Base-by-base conservation (phyloP, 2,888 invertebrate species). In the Monoplex corrugatus region DNA sequence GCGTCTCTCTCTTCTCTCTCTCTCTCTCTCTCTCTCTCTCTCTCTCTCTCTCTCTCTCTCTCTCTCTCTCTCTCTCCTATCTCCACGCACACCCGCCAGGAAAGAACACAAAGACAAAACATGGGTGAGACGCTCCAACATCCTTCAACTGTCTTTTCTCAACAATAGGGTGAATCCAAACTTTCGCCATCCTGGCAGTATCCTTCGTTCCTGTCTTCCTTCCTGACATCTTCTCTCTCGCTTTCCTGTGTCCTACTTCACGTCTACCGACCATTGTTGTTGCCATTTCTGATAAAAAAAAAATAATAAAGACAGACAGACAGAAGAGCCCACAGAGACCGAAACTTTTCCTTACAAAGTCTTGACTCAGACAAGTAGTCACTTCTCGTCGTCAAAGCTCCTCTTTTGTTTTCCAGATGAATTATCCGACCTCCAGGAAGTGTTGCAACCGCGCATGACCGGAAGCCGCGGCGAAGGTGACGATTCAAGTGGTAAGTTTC, bases 401-500 rank as follows among this genome's bases (percentile, higher is more conserved):
- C 5, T 80, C 35, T 40, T 35, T 40, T 75, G 35, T 6, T 50
- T 40, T 82, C 16, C 80, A 87, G 87, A 82, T 1, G 87, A 87
- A 40, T 40, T 87, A 0, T 80, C 80, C 3, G 50, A n/a, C 87
- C 80, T 87, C 50, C 78, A 87, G 38, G 87, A 87, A 35, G 57
- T 80, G 10, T 78, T 80, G 43, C 87, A 87, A 57, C 80, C 45
- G 57, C 78, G 82, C 50, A 78, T 78, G 40, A 40, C 80, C n/a
- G 87, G 87, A 40, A 78, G 28, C 1, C 50, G 23, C 45, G 63
- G 44, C 1, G 80, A 80, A 3, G 87, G 82, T 32, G 87, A 87
- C 44, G 87, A 87, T 50, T 44, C 38, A 16, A 87, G 87, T 63
- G 80, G 87, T 87, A 40, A 82, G 87, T 80, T 45, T 50, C 8